A percentile compares a stretch with the other conserved stretches of the same genome.
phyloP scores from a whole-genome alignment of 2,888 invertebrate species.

The Hymenopus coronatus region DNA sequence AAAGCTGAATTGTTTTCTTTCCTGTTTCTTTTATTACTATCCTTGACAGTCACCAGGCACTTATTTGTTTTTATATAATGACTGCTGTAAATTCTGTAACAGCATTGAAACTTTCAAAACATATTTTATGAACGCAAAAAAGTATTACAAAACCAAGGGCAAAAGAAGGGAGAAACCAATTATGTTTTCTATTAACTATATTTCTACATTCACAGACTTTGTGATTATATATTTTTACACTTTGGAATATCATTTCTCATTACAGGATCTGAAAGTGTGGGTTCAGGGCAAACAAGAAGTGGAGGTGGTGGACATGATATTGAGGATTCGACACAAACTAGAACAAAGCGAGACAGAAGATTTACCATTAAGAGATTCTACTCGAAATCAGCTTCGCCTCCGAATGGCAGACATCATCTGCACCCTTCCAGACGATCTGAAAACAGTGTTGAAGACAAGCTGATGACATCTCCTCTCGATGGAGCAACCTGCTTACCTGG shows the following conservation, averaged over 20 bases:
- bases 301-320: constrained; percentile 95
- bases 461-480: constrained; percentile 34
- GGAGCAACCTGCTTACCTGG: constrained; percentile 5
- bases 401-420: constrained; percentile 78
- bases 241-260: constrained; percentile 33
- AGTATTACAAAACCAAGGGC: too few relatives aligned
- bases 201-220: too few relatives aligned
- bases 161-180: not conserved
- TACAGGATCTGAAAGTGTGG: constrained; percentile 85
- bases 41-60: too few relatives aligned
- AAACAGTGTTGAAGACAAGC: constrained; percentile 61
- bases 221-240: not conserved
- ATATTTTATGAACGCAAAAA: too few relatives aligned
- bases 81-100: too few relatives aligned
- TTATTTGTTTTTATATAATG: too few relatives aligned
- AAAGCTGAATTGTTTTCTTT: too few relatives aligned
- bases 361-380: constrained; percentile 56
- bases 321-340: constrained; percentile 87
- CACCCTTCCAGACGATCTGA: constrained; percentile 83
- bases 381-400: constrained; percentile 46
- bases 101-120: too few relatives aligned
- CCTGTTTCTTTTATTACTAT: too few relatives aligned
- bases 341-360: constrained; percentile 60
- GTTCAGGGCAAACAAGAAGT: constrained; percentile 91
- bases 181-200: not conserved